Evolutionary conservation across 1,140 invertebrate species (phyloP).

Genomic region (Drosophila parabipectinata): DNA sequence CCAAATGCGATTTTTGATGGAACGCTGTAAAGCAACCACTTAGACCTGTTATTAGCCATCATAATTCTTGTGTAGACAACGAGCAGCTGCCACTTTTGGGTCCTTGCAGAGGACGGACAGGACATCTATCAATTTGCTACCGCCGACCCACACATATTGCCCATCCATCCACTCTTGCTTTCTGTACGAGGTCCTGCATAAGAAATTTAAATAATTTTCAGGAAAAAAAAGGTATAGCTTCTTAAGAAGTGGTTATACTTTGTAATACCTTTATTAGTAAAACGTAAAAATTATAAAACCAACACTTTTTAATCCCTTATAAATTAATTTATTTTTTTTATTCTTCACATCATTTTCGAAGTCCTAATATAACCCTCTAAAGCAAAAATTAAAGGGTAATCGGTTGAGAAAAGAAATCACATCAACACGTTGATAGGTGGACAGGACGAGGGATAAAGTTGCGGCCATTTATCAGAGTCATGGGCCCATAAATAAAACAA

Average conservation of each 20-base stretch:
- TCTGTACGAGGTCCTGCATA: constrained; percentile 48
- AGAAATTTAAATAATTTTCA: constrained; percentile 69
- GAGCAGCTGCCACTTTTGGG: constrained; percentile 56
- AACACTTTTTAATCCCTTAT: not conserved
- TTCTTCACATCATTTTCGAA: not conserved
- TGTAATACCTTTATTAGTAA: not conserved
- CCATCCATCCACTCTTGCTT: constrained; percentile 31
- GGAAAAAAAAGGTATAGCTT: constrained; percentile 16
- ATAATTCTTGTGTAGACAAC: constrained; percentile 51
- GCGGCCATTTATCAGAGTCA: constrained; percentile 74
- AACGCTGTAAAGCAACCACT: constrained; percentile 47
- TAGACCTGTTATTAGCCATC: constrained; percentile 56
- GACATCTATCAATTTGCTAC: constrained; percentile 69
- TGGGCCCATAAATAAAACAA: constrained; percentile 78
- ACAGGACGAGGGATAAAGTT: constrained; percentile 42
- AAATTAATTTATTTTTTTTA: not conserved
- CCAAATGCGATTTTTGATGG: constrained; percentile 41
- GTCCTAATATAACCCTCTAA: not conserved
- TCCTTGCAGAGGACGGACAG: constrained; percentile 21
- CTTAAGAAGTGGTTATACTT: constrained; percentile 1
- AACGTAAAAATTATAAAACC: not conserved
- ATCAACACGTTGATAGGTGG: constrained; percentile 74
- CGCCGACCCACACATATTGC: constrained; percentile 42
- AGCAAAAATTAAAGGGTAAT: constrained; percentile 16
- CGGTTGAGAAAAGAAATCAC: constrained; percentile 55